These are phyloP conservation scores for Exaiptasia diaphana DNA, from an alignment of 64 coral and sea anemone species.

Conservation along the genomic window DNA sequence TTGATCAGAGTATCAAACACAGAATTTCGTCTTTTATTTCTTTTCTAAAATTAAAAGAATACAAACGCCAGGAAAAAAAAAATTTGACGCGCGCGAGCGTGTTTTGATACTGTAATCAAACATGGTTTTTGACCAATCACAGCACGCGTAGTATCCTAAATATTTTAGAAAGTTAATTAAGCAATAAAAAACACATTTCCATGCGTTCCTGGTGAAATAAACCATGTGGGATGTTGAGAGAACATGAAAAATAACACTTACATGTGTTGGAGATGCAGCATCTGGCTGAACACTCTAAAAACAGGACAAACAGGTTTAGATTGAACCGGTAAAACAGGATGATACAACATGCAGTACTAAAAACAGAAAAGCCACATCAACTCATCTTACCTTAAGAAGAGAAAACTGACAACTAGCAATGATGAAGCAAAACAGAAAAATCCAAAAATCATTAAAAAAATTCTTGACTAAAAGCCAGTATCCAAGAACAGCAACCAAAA, in stretches of 20 bases:
- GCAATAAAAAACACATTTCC: no score
- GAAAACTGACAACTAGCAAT: constrained; percentile 96
- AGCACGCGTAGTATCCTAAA: no score
- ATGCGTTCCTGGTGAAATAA: neutral
- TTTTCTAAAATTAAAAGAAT: no score
- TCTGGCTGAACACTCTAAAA: constrained; percentile 97
- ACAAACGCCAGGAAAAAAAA: no score
- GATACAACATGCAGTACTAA: neutral
- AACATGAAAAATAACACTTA: constrained; percentile 34
- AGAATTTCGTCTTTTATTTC: no score
- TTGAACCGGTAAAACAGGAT: neutral
- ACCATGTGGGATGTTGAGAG: neutral
- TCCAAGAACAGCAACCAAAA: constrained; percentile 80
- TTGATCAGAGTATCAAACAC: no score
- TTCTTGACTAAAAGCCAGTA: constrained; percentile 86
- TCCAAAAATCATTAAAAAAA: constrained; percentile 94
- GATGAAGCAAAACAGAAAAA: constrained; percentile 97
- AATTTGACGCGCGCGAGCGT: no score
- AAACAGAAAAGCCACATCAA: neutral
- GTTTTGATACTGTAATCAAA: no score
- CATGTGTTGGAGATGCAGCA: constrained; percentile 94
- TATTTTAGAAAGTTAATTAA: no score
- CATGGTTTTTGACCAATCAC: no score
- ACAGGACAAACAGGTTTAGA: neutral
- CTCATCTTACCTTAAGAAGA: constrained; percentile 74